Evolutionary conservation across 2,797 vertebrate species (phyloP).

Genomic region (Chaetodon trifasciatus): DNA sequence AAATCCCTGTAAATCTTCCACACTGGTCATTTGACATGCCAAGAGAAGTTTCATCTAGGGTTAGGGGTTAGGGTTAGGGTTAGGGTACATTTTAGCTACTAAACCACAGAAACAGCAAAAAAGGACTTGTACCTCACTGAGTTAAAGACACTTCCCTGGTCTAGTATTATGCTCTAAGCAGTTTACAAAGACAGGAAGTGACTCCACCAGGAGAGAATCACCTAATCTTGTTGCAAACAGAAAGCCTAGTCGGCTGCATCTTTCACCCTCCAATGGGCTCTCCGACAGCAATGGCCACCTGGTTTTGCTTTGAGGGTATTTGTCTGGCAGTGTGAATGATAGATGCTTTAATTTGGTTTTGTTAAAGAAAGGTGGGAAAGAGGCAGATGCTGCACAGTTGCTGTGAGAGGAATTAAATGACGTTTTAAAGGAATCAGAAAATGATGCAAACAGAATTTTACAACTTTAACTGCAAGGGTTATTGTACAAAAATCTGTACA

Average conservation of each 20-base stretch:
- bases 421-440: neutral
- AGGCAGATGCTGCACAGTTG: neutral
- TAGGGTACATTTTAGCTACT: neutral
- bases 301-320: conserved; percentile 33
- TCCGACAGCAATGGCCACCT: conserved; percentile 12
- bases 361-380: neutral
- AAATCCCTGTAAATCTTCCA: too few relatives aligned
- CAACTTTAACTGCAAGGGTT: neutral
- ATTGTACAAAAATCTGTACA: neutral
- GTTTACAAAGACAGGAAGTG: conserved; percentile 13
- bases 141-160: neutral
- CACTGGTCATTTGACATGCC: too few relatives aligned
- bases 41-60: neutral
- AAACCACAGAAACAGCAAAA: neutral
- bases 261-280: conserved; percentile 33
- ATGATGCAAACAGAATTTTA: neutral
- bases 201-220: conserved; percentile 9
- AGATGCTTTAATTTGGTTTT: neutral
- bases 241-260: conserved; percentile 37
- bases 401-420: neutral
- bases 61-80: too few relatives aligned
- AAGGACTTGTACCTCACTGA: neutral
- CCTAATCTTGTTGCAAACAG: conserved; percentile 21
- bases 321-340: conserved; percentile 5
- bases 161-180: conserved; percentile 20